These are phyloP conservation scores for Dastarcus helophoroides DNA, from an alignment of 2,888 invertebrate species.

Conservation along the genomic window DNA sequence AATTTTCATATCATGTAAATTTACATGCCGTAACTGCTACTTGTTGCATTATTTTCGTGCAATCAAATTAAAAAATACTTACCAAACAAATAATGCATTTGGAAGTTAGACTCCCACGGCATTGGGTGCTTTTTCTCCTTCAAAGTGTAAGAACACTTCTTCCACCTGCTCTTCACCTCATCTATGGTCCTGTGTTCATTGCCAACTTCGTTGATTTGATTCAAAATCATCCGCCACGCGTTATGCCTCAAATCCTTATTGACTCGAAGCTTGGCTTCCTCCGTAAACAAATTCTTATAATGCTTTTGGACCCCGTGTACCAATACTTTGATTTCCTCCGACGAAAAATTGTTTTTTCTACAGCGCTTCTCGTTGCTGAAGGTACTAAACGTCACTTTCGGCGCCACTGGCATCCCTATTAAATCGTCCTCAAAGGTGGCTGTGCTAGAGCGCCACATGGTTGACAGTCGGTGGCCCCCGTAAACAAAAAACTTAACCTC, in stretches of 20 bases:
- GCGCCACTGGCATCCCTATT: too few relatives aligned
- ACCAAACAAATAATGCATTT: constrained; percentile 1
- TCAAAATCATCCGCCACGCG: constrained; percentile 25
- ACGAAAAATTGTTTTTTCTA: constrained; percentile 28
- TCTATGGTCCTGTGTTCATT: constrained; percentile 24
- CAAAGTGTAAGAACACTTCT: constrained; percentile 24
- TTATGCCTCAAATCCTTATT: constrained; percentile 21
- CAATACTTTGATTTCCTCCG: constrained; percentile 23
- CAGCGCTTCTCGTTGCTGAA: constrained; percentile 14
- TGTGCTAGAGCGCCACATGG: too few relatives aligned
- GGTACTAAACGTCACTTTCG: too few relatives aligned
- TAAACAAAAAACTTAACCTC: too few relatives aligned
- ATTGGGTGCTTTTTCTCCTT: constrained; percentile 3
- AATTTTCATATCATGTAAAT: too few relatives aligned
- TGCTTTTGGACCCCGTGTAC: constrained; percentile 20
- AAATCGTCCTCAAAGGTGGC: too few relatives aligned
- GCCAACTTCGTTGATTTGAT: constrained; percentile 25
- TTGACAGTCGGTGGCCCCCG: too few relatives aligned
- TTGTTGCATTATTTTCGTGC: too few relatives aligned
- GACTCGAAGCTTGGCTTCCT: constrained; percentile 21
- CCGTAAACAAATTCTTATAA: constrained; percentile 23
- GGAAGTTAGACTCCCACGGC: constrained; percentile 13
- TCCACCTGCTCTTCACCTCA: constrained; percentile 31
- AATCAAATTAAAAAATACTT: not conserved
- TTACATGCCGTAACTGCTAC: too few relatives aligned